These are phyloP conservation scores for Phyllostomus hastatus DNA, from an alignment of 2,113 vertebrate genomes.

Conservation along the genomic window DNA sequence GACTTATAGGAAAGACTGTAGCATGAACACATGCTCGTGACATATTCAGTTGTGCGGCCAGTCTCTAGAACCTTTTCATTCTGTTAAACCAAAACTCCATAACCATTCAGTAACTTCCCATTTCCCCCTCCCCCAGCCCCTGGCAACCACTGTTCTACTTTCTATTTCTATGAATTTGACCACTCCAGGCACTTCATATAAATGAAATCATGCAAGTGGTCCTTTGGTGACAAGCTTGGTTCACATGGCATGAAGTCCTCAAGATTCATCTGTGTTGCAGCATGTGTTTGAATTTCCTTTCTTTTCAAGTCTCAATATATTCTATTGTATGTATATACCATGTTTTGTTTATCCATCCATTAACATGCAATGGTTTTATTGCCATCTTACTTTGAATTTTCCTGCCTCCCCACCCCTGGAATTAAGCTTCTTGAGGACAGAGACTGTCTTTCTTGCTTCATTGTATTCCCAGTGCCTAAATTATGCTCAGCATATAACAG, in stretches of 20 bases:
- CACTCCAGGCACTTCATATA: not conserved
- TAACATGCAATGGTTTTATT: not conserved
- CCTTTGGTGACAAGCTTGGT: not conserved
- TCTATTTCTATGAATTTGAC: not conserved
- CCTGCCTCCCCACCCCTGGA: not conserved
- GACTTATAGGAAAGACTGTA: too few relatives aligned
- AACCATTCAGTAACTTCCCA: not conserved
- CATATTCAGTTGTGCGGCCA: not conserved
- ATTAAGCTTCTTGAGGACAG: not conserved
- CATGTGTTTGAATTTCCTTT: not conserved
- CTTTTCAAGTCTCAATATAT: not conserved
- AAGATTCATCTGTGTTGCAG: not conserved
- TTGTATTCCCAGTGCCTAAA: not conserved
- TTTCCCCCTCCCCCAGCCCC: not conserved
- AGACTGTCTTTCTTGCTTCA: slow-evolving; percentile 61
- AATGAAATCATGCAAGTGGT: not conserved
- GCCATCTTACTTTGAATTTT: not conserved
- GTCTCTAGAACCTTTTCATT: not conserved
- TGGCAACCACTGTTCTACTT: not conserved
- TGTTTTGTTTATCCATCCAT: not conserved
- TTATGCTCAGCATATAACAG: too few relatives aligned
- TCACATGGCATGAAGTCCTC: not conserved
- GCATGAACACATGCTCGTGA: too few relatives aligned
- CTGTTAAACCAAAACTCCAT: not conserved
- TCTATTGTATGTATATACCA: not conserved